Base-by-base conservation (phyloP, 2,113 vertebrate species). In the Cygnus atratus region DNA sequence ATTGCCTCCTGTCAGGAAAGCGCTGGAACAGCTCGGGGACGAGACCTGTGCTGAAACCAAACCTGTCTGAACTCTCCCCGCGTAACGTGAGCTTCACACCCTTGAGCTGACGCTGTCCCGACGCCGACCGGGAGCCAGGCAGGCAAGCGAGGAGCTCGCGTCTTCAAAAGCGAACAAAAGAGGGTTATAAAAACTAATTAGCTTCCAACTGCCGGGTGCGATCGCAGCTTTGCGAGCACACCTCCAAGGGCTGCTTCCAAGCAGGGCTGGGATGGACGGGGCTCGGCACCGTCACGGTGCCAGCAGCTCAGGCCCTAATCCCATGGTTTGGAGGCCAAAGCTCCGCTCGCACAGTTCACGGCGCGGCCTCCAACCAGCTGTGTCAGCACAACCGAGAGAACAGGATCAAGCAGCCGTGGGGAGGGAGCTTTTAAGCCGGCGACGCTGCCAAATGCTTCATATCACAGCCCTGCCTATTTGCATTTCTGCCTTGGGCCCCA, bases 401-500 rank as follows among this genome's bases (percentile, higher is more conserved):
- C 77, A 48, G 93, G 96, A 96, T 89, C 94, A 96, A 92, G 96
- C 94, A 93, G 89, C 94, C 91, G 0, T 85, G 74, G 87, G 93
- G 94, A 95, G 13, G 67, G 86, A 93, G 94, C 87, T 95, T 92
- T 94, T 92, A 93, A 95, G 93, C 93, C 66, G 24, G 10, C 0
- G 3, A 87, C 58, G 84, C 84, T 95, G 95, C 95, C 96, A 97
- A 97, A 91, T 82, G 95, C 94, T 97, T 95, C 74, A 7, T 93
- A 96, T 95, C 95, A 94, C 91, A 92, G 87, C 88, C 84, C 90
- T 93, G 95, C 65, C 90, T 68, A 93, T 96, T 94, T 95, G 93
- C 95, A 87, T 96, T 95, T 96, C 90, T 96, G 93, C 95, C 92
- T 76, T 88, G 88, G 92, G 92, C 92, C 95, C 92, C 95, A 96